phyloP scores from a whole-genome alignment of 2,888 invertebrate genomes.

The Yponomeuta malinellus region DNA sequence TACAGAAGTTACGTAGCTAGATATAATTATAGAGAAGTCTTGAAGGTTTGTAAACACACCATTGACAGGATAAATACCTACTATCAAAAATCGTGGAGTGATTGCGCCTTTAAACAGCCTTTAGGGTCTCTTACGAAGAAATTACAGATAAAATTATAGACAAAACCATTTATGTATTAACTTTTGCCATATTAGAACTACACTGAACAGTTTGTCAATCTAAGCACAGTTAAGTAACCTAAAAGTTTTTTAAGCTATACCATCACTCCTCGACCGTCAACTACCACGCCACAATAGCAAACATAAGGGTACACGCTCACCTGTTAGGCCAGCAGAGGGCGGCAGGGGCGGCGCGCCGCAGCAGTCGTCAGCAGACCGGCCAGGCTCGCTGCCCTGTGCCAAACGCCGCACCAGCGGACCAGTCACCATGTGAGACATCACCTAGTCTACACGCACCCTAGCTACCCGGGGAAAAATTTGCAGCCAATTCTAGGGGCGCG shows the following conservation, averaged over 20 bases:
- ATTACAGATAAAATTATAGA: too few species aligned
- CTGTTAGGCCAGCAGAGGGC: conserved; percentile 68
- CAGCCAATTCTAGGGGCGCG: background rate
- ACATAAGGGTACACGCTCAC: conserved; percentile 36
- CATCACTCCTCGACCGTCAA: background rate
- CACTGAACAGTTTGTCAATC: too few species aligned
- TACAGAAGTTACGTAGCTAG: too few species aligned
- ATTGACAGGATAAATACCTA: too few species aligned
- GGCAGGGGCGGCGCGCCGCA: conserved; percentile 71
- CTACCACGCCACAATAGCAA: background rate
- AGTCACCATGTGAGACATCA: conserved; percentile 74
- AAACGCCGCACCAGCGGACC: conserved; percentile 75
- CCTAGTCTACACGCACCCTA: conserved; percentile 47
- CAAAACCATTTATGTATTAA: too few species aligned
- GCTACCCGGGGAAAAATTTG: conserved; percentile 34
- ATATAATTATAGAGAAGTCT: too few species aligned
- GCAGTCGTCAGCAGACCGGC: conserved; percentile 71
- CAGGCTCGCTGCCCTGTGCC: conserved; percentile 73
- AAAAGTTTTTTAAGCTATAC: background rate
- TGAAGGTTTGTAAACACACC: too few species aligned
- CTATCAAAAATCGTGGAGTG: too few species aligned
- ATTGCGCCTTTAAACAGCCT: too few species aligned
- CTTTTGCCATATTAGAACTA: too few species aligned
- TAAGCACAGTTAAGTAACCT: too few species aligned
- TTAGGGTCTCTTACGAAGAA: too few species aligned